phyloP scores from a whole-genome alignment of 2,888 invertebrate genomes.

The Drosophila paranaensis region DNA sequence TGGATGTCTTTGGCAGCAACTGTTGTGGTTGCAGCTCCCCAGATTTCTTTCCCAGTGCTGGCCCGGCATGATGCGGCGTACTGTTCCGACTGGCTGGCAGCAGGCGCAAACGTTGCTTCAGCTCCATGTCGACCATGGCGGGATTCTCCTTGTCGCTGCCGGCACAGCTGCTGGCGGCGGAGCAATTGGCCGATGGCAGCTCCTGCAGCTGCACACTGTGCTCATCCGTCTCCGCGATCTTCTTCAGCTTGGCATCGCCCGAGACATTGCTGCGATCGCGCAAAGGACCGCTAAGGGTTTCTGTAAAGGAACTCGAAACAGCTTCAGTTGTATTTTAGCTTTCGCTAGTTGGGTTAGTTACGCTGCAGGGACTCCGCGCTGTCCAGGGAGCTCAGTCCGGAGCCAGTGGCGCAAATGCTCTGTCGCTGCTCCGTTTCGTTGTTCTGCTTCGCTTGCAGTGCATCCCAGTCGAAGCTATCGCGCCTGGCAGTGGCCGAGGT shows the following conservation, averaged over 20 bases:
- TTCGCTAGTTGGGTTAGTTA: conserved; percentile 17
- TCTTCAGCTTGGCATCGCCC: conserved; percentile 66
- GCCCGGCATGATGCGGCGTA: conserved; percentile 71
- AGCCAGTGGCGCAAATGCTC: conserved; percentile 38
- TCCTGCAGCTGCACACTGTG: conserved; percentile 22
- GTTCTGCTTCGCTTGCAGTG: conserved; percentile 63
- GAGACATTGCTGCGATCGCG: conserved; percentile 78
- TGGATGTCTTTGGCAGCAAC: conserved; percentile 53
- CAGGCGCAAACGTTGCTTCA: conserved; percentile 65
- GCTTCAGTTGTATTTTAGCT: background rate
- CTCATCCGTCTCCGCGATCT: conserved; percentile 77
- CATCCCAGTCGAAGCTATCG: conserved; percentile 84
- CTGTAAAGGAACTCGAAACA: conserved; percentile 15
- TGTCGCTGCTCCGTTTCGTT: conserved; percentile 54
- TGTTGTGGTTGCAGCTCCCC: conserved; percentile 29
- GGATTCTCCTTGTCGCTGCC: conserved; percentile 78
- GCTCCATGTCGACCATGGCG: conserved; percentile 42
- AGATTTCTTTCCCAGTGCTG: background rate
- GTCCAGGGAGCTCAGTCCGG: conserved; percentile 38
- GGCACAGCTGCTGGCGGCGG: conserved; percentile 58
- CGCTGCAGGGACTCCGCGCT: conserved; percentile 65
- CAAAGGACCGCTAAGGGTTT: conserved; percentile 59
- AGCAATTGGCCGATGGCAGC: conserved; percentile 43
- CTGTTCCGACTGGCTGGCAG: conserved; percentile 77
- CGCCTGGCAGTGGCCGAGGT: conserved; percentile 47